Conservation (phyloP, 2,888 invertebrate species). For the Listrodromus nycthemerus region DNA sequence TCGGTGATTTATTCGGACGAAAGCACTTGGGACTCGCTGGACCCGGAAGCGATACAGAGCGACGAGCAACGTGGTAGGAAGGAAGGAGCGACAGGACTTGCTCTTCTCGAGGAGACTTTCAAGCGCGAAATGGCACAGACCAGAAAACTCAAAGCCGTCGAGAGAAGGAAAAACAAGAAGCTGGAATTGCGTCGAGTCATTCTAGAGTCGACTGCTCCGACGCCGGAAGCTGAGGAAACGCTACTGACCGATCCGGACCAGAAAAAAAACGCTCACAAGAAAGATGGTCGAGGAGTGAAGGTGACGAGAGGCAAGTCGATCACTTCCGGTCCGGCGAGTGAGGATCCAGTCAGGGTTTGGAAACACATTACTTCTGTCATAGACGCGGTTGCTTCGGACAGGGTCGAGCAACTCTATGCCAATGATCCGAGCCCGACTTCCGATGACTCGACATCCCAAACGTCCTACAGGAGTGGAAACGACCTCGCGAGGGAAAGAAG, state of each 20-base stretch:
- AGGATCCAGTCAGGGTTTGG: conserved; percentile 52
- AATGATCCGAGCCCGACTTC: background rate
- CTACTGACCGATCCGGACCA: conserved; percentile 45
- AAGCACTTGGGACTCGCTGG: conserved; percentile 77
- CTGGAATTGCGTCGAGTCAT: conserved; percentile 42
- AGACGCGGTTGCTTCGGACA: conserved; percentile 75
- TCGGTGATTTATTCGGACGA: conserved; percentile 80
- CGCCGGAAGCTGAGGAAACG: conserved; percentile 71
- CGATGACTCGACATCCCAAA: background rate
- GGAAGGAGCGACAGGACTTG: conserved; percentile 67
- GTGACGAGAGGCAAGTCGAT: background rate
- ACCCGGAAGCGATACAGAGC: conserved; percentile 40
- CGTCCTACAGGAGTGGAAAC: background rate
- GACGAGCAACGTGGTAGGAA: conserved; percentile 54
- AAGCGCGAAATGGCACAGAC: conserved; percentile 75
- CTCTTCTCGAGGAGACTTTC: conserved; percentile 78
- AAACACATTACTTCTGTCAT: conserved; percentile 75
- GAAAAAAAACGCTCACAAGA: conserved; percentile 19
- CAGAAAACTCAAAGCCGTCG: conserved; percentile 63
- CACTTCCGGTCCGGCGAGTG: background rate
- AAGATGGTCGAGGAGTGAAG: conserved; percentile 55
- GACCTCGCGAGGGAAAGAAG: background rate
- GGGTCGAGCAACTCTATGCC: conserved; percentile 46
- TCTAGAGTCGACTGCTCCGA: conserved; percentile 57
- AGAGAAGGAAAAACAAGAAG: conserved; percentile 64